Evolutionary conservation across 2,797 vertebrate genomes (phyloP), one percentile per base, ranked within the genome.

Genomic region (Falco concolor): DNA sequence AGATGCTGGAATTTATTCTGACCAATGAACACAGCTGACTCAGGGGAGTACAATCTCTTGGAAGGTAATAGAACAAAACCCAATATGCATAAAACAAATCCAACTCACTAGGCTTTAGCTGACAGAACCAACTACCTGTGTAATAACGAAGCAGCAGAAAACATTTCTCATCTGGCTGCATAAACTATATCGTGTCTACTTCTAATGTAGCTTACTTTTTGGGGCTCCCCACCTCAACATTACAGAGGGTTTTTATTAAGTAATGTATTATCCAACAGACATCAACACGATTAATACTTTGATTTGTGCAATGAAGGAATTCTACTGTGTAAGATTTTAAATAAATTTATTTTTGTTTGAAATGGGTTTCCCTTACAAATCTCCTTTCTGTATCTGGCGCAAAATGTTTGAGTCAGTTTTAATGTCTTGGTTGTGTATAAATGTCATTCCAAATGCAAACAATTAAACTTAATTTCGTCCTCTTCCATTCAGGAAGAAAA

Each of bases 21-120:
- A 98, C 97, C 98, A 98, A 94, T 97, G 98, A 98, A 96, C 98
- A 98, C 86, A 92, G 95, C 96, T 97, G 97, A 97, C 98, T 98
- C 98, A 84, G 96, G 98, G 98, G 98, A 98, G 96, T 93, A 97
- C 87, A 97, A 94, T 97, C 96, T 98, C 96, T 93, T 97, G 97
- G 96, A 98, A 97, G 97, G 94, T 98, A 98, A 98, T 97, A 98
- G 97, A 98, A 98, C 95, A 97, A 97, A 97, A 94, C 68, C 89
- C 97, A 98, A 97, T 98, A 98, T 98, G 97, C 98, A 98, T 98
- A 98, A 98, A 98, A 97, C 97, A 98, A 97, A 98, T 97, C 95
- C 44, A 90, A 96, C 96, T 95, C 89, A 83, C 94, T 92, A 89
- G 97, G 97, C 95, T 97, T 97, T 84, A 95, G 95, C 95, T 97